Conservation (phyloP, 2,888 invertebrate species). For the Tinea trinotella region DNA sequence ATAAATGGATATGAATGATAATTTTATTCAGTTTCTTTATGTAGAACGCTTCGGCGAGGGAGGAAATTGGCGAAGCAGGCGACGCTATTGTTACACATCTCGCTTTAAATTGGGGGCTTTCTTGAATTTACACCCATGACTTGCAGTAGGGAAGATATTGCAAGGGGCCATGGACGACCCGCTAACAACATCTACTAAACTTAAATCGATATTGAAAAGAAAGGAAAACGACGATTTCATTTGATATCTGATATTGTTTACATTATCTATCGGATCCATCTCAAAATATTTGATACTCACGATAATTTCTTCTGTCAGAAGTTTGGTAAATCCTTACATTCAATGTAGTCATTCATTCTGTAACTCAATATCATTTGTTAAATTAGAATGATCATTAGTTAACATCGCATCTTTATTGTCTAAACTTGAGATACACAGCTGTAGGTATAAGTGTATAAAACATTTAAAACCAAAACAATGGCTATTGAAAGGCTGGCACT, state of each 20-base stretch:
- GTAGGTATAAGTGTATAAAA: too few relatives aligned
- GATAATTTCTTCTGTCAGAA: too few relatives aligned
- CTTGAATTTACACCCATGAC: conserved; percentile 70
- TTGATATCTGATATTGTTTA: neutral
- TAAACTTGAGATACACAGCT: neutral
- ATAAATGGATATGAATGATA: conserved; percentile 38
- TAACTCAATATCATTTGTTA: neutral
- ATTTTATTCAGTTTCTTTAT: conserved; percentile 62
- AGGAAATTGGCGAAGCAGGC: conserved; percentile 65
- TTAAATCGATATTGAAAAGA: conserved; percentile 4
- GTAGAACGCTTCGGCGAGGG: conserved; percentile 50
- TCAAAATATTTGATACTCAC: too few relatives aligned
- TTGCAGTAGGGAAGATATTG: conserved; percentile 39
- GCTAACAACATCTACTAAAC: neutral
- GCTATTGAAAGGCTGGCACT: conserved; percentile 34
- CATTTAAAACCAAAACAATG: conserved; percentile 33
- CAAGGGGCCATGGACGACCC: conserved; percentile 29
- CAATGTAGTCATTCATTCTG: neutral
- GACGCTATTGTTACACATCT: conserved; percentile 65
- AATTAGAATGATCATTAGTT: conserved; percentile 2
- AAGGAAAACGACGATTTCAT: neutral
- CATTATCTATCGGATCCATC: too few relatives aligned
- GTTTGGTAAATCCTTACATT: too few relatives aligned
- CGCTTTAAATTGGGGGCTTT: conserved; percentile 70
- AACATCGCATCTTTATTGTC: neutral